Conservation (phyloP, 2,113 vertebrate species). For the Alligator mississippiensis region DNA sequence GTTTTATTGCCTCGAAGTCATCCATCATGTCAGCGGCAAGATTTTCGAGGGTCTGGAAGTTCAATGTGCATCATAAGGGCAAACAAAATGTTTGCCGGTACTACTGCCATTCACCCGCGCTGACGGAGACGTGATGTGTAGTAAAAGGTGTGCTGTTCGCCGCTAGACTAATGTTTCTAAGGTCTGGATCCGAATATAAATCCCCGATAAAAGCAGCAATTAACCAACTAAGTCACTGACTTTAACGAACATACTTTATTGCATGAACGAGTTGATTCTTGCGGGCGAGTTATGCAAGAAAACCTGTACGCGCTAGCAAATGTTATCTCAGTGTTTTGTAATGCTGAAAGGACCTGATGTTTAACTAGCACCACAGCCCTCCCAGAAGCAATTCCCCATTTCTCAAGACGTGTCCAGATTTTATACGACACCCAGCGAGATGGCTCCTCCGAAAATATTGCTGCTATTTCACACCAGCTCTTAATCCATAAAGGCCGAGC, state of each 20-base stretch:
- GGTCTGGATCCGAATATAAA: neutral
- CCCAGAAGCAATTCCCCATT: constrained; percentile 41
- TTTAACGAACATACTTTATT: constrained; percentile 34
- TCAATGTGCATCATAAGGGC: neutral
- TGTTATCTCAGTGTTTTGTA: constrained; percentile 47
- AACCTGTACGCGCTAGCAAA: neutral
- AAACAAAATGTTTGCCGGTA: neutral
- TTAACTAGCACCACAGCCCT: constrained; percentile 45
- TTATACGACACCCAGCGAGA: constrained; percentile 15
- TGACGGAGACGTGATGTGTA: neutral
- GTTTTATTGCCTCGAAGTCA: neutral
- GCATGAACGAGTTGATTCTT: constrained; percentile 48
- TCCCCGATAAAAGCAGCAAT: constrained; percentile 16
- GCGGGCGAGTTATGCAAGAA: constrained; percentile 20
- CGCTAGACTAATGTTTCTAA: neutral
- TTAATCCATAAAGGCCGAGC: constrained; percentile 20
- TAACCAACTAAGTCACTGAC: constrained; percentile 28
- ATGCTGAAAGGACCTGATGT: constrained; percentile 47
- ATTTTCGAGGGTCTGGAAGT: neutral
- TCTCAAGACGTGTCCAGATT: constrained; percentile 15
- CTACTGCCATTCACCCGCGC: constrained; percentile 8
- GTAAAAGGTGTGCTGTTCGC: neutral
- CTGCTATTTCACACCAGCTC: constrained; percentile 11
- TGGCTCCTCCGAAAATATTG: neutral
- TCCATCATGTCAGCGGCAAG: neutral